A percentile compares a stretch with the other conserved stretches of the same genome.
Evolutionary conservation across 2,888 invertebrate species (phyloP).

Genomic region (Mythimna loreyi): DNA sequence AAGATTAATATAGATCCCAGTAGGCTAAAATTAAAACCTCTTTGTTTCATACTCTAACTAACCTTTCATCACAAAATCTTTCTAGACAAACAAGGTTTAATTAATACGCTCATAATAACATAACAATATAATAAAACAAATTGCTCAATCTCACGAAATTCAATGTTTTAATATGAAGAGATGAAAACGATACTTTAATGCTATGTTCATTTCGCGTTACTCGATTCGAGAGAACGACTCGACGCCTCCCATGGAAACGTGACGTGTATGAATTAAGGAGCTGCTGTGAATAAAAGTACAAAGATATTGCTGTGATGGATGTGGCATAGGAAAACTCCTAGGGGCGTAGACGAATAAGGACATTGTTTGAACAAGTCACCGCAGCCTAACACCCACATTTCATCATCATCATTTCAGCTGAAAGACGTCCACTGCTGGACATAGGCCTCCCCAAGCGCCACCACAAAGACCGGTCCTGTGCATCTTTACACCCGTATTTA

Average conservation of each 20-base stretch:
- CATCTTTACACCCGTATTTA: too few species aligned
- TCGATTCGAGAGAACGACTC: slow-evolving; percentile 80
- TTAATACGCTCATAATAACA: neutral
- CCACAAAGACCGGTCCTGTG: too few species aligned
- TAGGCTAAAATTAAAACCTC: neutral
- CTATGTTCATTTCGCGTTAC: slow-evolving; percentile 79
- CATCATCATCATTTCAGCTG: too few species aligned
- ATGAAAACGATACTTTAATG: slow-evolving; percentile 79
- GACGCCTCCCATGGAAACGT: slow-evolving; percentile 82
- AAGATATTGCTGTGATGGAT: slow-evolving; percentile 67
- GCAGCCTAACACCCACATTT: too few species aligned
- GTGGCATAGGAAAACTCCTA: slow-evolving; percentile 34
- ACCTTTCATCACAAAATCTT: neutral
- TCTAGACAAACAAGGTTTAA: neutral
- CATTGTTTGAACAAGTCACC: too few species aligned
- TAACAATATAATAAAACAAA: slow-evolving; percentile 35
- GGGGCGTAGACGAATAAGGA: neutral
- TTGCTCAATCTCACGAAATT: slow-evolving; percentile 62
- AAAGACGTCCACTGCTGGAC: too few species aligned
- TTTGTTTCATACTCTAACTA: neutral
- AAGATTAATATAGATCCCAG: neutral
- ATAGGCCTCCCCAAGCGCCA: too few species aligned
- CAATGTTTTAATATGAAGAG: slow-evolving; percentile 70
- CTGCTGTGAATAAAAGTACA: slow-evolving; percentile 73
- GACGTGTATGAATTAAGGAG: slow-evolving; percentile 88